A percentile compares a stretch with the other conserved stretches of the same genome.
Evolutionary conservation across 64 coral and sea anemone species (phyloP).

Genomic region (Stichodactyla mertensii): DNA sequence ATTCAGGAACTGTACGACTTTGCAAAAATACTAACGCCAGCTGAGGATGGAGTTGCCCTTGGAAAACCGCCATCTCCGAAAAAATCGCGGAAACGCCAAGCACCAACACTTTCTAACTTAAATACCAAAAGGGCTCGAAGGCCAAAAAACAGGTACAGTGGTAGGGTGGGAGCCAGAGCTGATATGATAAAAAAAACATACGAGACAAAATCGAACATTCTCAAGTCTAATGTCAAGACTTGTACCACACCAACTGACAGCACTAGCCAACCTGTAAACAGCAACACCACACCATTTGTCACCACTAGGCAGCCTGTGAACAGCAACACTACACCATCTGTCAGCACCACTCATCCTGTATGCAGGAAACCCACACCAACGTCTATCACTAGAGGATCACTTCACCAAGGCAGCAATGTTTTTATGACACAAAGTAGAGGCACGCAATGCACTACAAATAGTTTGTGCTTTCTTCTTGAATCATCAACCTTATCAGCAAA

Average conservation of each 20-base stretch:
- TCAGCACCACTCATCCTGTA: too few species aligned
- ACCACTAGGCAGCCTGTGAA: too few species aligned
- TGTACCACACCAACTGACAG: too few species aligned
- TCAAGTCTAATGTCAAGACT: too few species aligned
- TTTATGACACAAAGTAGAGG: background rate
- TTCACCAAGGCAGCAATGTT: slow-evolving; percentile 1
- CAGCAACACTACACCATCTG: too few species aligned
- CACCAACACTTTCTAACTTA: too few species aligned
- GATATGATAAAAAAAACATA: background rate
- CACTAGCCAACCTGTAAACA: too few species aligned
- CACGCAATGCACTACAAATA: slow-evolving; percentile 10
- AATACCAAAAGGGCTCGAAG: background rate
- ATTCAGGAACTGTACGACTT: background rate
- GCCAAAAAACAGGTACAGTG: slow-evolving; percentile 14
- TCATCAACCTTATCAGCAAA: background rate
- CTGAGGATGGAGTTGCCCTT: slow-evolving; percentile 8
- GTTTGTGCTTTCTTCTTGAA: background rate
- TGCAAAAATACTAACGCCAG: background rate
- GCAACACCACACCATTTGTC: too few species aligned
- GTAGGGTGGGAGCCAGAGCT: slow-evolving; percentile 1
- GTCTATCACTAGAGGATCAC: background rate
- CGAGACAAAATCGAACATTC: too few species aligned
- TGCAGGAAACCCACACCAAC: background rate
- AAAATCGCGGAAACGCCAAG: background rate
- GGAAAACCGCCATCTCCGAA: slow-evolving; percentile 6